Evolutionary conservation across 2,113 vertebrate species (phyloP).

Genomic region (Bostrychus sinensis): DNA sequence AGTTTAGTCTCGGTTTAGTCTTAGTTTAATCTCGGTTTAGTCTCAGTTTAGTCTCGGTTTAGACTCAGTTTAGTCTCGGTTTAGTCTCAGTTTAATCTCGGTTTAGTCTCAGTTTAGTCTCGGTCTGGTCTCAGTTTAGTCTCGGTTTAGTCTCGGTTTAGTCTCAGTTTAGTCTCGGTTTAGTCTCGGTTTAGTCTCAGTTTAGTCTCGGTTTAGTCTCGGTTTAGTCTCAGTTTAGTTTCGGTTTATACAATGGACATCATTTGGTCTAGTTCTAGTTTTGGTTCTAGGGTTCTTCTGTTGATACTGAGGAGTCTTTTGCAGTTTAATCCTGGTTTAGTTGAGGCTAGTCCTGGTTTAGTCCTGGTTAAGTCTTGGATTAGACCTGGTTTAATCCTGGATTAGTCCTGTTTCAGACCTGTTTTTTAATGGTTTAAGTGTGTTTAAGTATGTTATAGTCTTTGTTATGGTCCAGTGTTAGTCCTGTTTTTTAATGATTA

Average conservation of each 20-base stretch:
- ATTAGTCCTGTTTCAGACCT: neutral
- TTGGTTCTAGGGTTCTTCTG: no score
- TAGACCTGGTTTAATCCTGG: neutral
- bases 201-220: neutral
- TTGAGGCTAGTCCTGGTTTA: neutral
- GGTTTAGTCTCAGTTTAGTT: neutral
- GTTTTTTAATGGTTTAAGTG: neutral
- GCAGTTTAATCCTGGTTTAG: neutral
- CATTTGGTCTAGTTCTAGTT: no score
- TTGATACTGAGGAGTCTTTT: no score
- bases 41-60: neutral
- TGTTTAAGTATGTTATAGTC: neutral
- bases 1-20: neutral
- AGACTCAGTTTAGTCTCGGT: neutral
- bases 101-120: neutral
- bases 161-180: neutral
- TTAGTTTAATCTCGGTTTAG: neutral
- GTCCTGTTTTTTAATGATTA: neutral
- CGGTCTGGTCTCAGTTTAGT: neutral
- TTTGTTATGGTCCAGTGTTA: neutral
- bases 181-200: neutral
- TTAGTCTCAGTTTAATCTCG: neutral
- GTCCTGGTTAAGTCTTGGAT: neutral
- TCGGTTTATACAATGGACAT: neutral
- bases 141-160: neutral